Evolutionary conservation across 2,888 invertebrate genomes (phyloP).

Genomic region (Synanthedon tipuliformis): DNA sequence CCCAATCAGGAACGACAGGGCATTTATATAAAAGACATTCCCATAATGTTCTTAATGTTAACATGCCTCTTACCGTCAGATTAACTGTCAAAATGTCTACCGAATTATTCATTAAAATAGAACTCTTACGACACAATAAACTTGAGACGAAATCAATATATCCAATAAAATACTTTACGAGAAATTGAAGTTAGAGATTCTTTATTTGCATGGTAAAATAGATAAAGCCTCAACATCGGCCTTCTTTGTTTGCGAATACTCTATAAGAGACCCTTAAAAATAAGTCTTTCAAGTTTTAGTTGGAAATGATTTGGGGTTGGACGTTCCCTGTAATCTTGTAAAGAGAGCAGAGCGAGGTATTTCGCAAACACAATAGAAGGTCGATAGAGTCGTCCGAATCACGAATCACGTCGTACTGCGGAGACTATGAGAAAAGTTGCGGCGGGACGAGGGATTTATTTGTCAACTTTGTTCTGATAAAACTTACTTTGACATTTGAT

Average conservation of each 20-base stretch:
- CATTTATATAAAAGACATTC: no score
- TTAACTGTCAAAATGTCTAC: no score
- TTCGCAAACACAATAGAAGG: conserved; percentile 17
- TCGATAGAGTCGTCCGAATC: conserved; percentile 13
- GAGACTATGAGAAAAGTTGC: conserved; percentile 53
- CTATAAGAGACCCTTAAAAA: neutral
- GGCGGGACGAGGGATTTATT: conserved; percentile 49
- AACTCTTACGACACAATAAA: no score
- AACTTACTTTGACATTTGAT: conserved; percentile 65
- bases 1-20: no score
- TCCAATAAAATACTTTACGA: neutral
- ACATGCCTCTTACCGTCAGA: no score
- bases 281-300: neutral
- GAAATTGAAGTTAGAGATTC: neutral
- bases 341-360: conserved; percentile 3
- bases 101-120: no score
- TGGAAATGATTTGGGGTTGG: neutral
- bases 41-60: no score
- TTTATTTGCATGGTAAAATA: neutral
- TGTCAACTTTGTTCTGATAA: conserved; percentile 64
- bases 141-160: no score
- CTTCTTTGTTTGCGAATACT: neutral
- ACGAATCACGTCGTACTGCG: conserved; percentile 13
- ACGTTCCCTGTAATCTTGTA: conserved; percentile 2
- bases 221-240: neutral